Evolutionary conservation across 2,797 vertebrate genomes (phyloP).

Genomic region (Brachyrhaphis roseni): DNA sequence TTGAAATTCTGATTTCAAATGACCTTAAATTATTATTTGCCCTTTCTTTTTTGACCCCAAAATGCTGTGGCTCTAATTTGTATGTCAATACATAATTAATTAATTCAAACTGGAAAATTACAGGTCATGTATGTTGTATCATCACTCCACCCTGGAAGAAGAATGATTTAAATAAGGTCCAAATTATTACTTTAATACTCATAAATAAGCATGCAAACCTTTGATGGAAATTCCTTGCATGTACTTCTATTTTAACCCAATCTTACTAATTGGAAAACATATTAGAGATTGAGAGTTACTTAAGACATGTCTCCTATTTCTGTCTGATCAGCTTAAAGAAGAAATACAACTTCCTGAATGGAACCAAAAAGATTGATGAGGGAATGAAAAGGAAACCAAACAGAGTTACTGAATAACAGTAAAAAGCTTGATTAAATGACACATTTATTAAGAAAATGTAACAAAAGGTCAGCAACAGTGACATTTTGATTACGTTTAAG

Average conservation of each 20-base stretch:
- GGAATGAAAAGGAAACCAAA: background rate
- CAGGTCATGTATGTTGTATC: background rate
- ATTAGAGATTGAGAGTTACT: background rate
- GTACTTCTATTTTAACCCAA: background rate
- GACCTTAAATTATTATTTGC: background rate
- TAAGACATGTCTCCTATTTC: background rate
- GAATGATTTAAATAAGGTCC: background rate
- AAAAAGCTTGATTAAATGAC: background rate
- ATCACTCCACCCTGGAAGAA: background rate
- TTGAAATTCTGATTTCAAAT: constrained; percentile 3
- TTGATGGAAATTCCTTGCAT: background rate
- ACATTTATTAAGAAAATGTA: background rate
- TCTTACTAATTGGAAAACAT: no score
- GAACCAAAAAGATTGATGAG: background rate
- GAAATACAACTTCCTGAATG: background rate
- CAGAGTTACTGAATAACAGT: background rate
- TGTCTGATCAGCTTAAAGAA: background rate
- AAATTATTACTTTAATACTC: background rate
- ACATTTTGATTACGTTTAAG: background rate
- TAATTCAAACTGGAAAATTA: background rate
- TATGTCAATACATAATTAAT: background rate
- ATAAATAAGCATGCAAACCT: background rate
- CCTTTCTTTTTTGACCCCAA: background rate
- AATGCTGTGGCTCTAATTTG: background rate
- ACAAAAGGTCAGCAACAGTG: background rate